phyloP scores from a whole-genome alignment of 2,113 vertebrate genomes.

The Garra rufa region DNA sequence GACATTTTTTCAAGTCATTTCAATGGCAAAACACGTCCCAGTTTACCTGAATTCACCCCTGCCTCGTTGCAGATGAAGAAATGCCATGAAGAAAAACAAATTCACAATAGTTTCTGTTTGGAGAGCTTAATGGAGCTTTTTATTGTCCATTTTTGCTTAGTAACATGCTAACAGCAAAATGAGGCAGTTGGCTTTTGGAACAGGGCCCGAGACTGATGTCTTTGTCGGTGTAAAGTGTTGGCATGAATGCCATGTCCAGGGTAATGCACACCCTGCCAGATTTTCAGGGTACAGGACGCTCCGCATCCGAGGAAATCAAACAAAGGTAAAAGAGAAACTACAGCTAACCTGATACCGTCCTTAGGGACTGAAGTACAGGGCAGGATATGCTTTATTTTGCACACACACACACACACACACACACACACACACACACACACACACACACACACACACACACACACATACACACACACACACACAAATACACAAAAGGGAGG shows the following conservation, averaged over 20 bases:
- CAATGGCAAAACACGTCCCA: no score
- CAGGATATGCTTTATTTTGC: not conserved
- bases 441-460: not conserved
- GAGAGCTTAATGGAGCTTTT: not conserved
- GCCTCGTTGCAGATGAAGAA: no score
- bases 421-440: constrained; percentile 22
- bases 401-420: constrained; percentile 14
- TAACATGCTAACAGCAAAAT: not conserved
- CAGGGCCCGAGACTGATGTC: not conserved
- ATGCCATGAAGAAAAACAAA: not conserved
- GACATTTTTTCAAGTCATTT: not conserved
- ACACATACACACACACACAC: constrained; percentile 7
- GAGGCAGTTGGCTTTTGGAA: not conserved
- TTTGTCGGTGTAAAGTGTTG: not conserved
- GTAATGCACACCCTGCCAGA: not conserved
- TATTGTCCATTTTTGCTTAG: not conserved
- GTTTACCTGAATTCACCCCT: not conserved
- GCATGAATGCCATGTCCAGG: not conserved
- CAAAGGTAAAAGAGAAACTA: constrained; percentile 26
- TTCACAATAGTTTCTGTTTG: not conserved
- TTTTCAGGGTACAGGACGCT: not conserved
- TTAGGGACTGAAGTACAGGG: not conserved
- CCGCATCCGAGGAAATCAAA: not conserved
- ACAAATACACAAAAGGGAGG: constrained; percentile 12
- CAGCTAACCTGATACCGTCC: not conserved